phyloP scores from a whole-genome alignment of 2,797 vertebrate species.

The Microcaecilia unicolor region DNA sequence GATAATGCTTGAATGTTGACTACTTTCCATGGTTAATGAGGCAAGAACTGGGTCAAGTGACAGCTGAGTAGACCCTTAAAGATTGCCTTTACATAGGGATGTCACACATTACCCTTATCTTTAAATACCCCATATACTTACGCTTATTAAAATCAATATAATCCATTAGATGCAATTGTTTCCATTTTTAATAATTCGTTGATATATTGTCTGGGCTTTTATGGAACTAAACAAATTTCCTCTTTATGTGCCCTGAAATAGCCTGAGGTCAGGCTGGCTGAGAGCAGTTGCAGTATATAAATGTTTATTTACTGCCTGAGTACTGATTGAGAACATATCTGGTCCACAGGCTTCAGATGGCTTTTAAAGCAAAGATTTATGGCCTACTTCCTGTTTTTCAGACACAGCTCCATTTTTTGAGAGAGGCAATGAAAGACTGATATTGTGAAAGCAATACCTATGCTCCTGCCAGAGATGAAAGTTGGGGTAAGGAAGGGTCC shows the following conservation, averaged over 20 bases:
- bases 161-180: slow-evolving; percentile 57
- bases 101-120: slow-evolving; percentile 48
- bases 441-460: slow-evolving; percentile 44
- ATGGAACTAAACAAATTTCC: slow-evolving; percentile 72
- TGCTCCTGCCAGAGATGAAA: slow-evolving; percentile 16
- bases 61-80: slow-evolving; percentile 5
- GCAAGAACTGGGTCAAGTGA: too few species aligned
- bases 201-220: slow-evolving; percentile 66
- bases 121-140: slow-evolving; percentile 48
- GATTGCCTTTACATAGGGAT: slow-evolving; percentile 20
- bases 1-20: too few species aligned
- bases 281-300: slow-evolving; percentile 54
- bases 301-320: slow-evolving; percentile 74
- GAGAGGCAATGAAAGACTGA: slow-evolving; percentile 54
- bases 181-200: slow-evolving; percentile 67
- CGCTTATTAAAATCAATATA: slow-evolving; percentile 69
- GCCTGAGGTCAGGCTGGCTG: slow-evolving; percentile 55
- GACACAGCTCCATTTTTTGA: slow-evolving; percentile 50
- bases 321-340: slow-evolving; percentile 69
- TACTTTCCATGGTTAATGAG: too few species aligned
- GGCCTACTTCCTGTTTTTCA: slow-evolving; percentile 63
- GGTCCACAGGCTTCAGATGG: slow-evolving; percentile 60
- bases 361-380: slow-evolving; percentile 62
- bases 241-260: slow-evolving; percentile 54
- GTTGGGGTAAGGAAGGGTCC: not conserved